These are phyloP conservation scores for Zosterops pallidus DNA, from an alignment of 2,113 vertebrate species.

Conservation along the genomic window DNA sequence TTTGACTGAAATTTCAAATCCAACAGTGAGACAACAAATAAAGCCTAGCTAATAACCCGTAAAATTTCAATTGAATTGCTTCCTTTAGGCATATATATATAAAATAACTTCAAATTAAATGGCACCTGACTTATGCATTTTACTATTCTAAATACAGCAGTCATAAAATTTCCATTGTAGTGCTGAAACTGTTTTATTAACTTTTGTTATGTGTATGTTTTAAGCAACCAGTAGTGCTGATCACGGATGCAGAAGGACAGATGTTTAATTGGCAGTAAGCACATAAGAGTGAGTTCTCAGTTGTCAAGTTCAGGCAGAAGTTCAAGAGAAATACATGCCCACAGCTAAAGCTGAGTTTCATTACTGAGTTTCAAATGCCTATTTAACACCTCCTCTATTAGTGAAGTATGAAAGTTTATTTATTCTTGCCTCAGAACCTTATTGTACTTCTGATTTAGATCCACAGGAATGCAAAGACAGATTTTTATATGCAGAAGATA, in stretches of 20 bases:
- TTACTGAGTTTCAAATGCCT: not conserved
- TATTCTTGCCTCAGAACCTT: not conserved
- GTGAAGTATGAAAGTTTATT: not conserved
- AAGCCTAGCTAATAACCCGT: not conserved
- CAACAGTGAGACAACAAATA: not conserved
- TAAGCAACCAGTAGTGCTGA: not conserved
- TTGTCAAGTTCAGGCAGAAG: constrained; percentile 8
- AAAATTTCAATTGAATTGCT: not conserved
- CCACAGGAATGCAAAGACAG: not conserved
- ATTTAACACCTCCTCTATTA: not conserved
- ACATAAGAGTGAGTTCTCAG: not conserved
- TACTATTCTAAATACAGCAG: not conserved
- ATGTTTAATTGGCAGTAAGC: constrained; percentile 38
- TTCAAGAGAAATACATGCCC: constrained; percentile 2
- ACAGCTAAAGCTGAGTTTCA: not conserved
- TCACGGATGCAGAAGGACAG: constrained; percentile 8
- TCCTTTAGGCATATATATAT: not conserved
- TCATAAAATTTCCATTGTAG: not conserved
- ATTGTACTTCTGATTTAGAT: not conserved
- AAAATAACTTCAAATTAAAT: not conserved
- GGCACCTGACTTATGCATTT: not conserved
- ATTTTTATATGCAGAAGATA: not conserved
- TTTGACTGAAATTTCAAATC: constrained; percentile 6
- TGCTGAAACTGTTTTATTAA: not conserved
- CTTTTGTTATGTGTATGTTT: not conserved